Evolutionary conservation across 2,797 vertebrate species (phyloP), one percentile per base, ranked within the genome.

Genomic region (Melanotaenia boesemani): DNA sequence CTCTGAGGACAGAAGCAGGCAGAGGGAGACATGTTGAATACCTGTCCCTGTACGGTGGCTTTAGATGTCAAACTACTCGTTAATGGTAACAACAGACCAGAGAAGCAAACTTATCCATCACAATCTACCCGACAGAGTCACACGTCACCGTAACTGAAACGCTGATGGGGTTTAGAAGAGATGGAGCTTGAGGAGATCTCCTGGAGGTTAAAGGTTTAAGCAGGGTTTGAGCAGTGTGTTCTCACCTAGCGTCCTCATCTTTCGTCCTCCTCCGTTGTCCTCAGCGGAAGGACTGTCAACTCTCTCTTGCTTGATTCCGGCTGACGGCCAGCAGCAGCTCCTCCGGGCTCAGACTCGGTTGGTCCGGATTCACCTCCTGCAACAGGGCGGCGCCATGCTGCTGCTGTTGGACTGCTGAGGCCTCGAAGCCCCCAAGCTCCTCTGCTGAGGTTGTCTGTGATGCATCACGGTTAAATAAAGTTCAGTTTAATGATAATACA

Each of bases 281-380:
- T 86, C 84, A 0, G 74, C 69, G 3, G 85, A 87, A 36, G 92
- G 91, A 0, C 96, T 95, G 92, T 98, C 97, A 1, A 94, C 89
- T 76, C 95, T 92, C 88, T 98, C 98, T 15, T 97, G 97, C 74
- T 99, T 99, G 88, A 99, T 97, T 97, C 0, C 96, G 94, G 78
- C 97, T 96, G 64, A 96, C 95, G 1, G 96, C 96, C 81, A 97
- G 92, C 81, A 96, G 95, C 88, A 96, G 67, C 93, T 95, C 76
- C 81, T 90, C 70, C 0, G 81, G 36, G 81, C 84, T 89, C 52
- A 91, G 77, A 8, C 85, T 74, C 75, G 94, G 93, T 91, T 94
- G 93, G 86, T 81, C 83, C 24, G 82, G 89, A 79, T 88, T 84
- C 63, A 79, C 81, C 78, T 79, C 89, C 83, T 87, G 89, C 50